These are phyloP conservation scores for Leucania comma DNA, from an alignment of 2,888 invertebrate genomes.

Conservation along the genomic window DNA sequence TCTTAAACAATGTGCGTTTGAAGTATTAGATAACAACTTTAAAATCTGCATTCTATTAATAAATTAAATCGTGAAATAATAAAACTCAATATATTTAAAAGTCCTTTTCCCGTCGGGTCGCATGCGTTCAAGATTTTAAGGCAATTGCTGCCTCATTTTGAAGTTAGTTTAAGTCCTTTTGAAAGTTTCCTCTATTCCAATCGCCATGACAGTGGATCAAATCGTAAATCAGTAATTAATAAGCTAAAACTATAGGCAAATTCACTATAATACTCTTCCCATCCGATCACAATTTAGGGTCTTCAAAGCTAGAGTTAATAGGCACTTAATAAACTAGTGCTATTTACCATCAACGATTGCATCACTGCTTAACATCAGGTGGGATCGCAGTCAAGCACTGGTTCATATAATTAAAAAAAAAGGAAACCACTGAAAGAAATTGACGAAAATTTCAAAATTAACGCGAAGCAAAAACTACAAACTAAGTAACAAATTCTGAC, in stretches of 20 bases:
- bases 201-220: not conserved
- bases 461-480: not conserved
- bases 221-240: not conserved
- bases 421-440: not conserved
- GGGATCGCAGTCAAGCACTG: too few relatives aligned
- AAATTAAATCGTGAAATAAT: not conserved
- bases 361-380: too few relatives aligned
- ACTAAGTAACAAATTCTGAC: constrained; percentile 2
- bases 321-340: too few relatives aligned
- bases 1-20: not conserved
- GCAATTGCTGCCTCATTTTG: too few relatives aligned
- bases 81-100: not conserved
- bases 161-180: not conserved
- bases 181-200: not conserved
- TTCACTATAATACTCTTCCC: too few relatives aligned
- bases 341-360: too few relatives aligned
- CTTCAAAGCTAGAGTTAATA: too few relatives aligned
- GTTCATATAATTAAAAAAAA: too few relatives aligned
- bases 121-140: not conserved
- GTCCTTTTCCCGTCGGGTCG: constrained; percentile 33
- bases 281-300: too few relatives aligned
- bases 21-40: not conserved
- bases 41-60: not conserved
- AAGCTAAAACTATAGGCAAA: too few relatives aligned
- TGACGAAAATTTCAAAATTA: not conserved